Percentiles rank a stretch among this genome's conserved stretches.
Conservation (phyloP, 2,113 vertebrate genomes). For the Pseudonaja textilis region DNA sequence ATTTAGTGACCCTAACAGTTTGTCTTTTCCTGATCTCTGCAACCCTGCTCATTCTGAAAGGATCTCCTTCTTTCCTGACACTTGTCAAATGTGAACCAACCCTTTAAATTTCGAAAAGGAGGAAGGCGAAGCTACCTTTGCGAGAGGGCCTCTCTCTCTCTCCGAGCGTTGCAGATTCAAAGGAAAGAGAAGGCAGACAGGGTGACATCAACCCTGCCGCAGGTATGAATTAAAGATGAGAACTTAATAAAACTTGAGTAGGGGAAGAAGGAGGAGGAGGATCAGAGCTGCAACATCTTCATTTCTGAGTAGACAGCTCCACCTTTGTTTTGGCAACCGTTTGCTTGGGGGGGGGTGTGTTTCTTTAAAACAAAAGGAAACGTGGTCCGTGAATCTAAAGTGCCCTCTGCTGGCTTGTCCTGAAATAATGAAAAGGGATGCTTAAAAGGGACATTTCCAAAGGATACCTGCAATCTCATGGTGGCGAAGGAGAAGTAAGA, state of each 20-base stretch:
- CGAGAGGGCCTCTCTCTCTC: conserved; percentile 24
- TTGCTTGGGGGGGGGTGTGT: neutral
- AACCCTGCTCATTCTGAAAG: conserved; percentile 5
- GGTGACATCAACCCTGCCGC: conserved; percentile 64
- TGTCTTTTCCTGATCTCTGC: conserved; percentile 39
- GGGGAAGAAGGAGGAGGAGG: conserved; percentile 43
- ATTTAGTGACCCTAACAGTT: conserved; percentile 33
- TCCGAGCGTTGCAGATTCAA: conserved; percentile 37
- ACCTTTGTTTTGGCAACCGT: conserved; percentile 61
- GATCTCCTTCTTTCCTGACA: conserved; percentile 22
- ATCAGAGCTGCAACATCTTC: conserved; percentile 50
- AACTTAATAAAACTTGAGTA: conserved; percentile 70
- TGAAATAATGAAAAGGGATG: neutral
- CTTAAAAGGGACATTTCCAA: neutral
- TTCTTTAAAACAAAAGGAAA: conserved; percentile 15
- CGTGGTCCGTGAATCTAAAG: conserved; percentile 56
- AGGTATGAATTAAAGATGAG: conserved; percentile 72
- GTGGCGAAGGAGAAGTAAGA: neutral
- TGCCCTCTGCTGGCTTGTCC: conserved; percentile 69
- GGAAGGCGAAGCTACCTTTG: conserved; percentile 47
- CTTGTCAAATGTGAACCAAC: conserved; percentile 48
- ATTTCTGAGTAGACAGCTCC: conserved; percentile 73
- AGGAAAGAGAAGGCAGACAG: conserved; percentile 30
- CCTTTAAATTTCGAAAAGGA: conserved; percentile 49
- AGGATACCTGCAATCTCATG: neutral